These are phyloP conservation scores for Amblyopsis rosae DNA, from an alignment of 2,113 vertebrate genomes.

Conservation along the genomic window DNA sequence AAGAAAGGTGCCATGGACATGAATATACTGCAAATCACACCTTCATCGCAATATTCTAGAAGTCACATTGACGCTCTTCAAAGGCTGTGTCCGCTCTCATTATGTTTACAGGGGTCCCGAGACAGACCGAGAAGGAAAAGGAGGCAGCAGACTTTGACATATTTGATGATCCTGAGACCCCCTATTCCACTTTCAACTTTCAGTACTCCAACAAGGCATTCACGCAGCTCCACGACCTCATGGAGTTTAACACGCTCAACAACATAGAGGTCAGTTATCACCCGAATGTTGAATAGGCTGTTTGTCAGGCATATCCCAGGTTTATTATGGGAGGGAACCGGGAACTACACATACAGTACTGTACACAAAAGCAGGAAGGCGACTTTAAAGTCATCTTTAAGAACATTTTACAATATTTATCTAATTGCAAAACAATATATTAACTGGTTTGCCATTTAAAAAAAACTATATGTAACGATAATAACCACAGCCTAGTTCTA, in stretches of 20 bases:
- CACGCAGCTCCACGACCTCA: constrained; percentile 90
- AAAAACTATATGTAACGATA: neutral
- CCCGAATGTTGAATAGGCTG: neutral
- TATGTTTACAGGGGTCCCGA: constrained; percentile 80
- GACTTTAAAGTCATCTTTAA: neutral
- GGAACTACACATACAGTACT: neutral
- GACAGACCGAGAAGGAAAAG: constrained; percentile 88
- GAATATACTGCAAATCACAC: neutral
- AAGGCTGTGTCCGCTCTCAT: neutral
- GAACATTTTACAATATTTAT: constrained; percentile 24
- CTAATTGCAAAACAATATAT: constrained; percentile 2
- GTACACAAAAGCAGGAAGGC: neutral
- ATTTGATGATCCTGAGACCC: constrained; percentile 91
- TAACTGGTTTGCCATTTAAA: too few species aligned
- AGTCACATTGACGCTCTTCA: neutral
- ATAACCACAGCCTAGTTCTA: constrained; percentile 11
- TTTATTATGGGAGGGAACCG: neutral
- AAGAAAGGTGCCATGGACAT: too few species aligned
- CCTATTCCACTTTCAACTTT: constrained; percentile 97
- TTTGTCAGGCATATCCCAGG: neutral
- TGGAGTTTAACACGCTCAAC: constrained; percentile 98
- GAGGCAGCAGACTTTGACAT: constrained; percentile 96
- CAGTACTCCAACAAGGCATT: constrained; percentile 92
- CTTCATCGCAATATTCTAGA: neutral
- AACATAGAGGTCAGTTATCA: constrained; percentile 86